A percentile compares a stretch with the other conserved stretches of the same genome.
Conservation (phyloP, 2,113 vertebrate species). For the Psettodes erumei region DNA sequence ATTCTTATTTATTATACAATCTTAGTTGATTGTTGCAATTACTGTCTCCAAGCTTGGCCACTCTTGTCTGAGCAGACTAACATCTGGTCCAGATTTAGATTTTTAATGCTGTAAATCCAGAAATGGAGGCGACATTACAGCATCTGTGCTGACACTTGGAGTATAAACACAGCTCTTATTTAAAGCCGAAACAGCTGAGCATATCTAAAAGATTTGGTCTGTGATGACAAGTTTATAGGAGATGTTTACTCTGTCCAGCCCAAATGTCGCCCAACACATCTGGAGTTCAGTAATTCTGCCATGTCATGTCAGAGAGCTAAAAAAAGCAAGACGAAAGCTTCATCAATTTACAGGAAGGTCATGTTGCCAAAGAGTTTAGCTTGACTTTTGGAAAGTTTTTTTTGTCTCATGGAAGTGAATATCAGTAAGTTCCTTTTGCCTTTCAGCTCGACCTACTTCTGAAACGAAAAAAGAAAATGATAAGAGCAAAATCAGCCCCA, state of each 20-base stretch:
- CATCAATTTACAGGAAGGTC: conserved; percentile 32
- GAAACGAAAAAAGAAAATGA: conserved; percentile 49
- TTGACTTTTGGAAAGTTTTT: conserved; percentile 62
- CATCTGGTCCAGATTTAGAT: neutral
- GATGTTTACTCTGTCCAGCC: neutral
- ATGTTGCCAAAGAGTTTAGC: conserved; percentile 38
- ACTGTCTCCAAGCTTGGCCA: neutral
- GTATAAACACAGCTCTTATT: neutral
- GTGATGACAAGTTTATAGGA: neutral
- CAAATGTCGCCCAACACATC: conserved; percentile 7
- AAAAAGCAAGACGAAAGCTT: neutral
- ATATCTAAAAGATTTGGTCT: neutral
- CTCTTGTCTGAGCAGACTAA: neutral
- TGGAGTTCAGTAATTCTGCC: conserved; percentile 3
- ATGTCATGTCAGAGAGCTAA: neutral
- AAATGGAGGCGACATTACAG: neutral
- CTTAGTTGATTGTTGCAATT: neutral
- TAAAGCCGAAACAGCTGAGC: neutral
- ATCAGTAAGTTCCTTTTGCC: conserved; percentile 57
- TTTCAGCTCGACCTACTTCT: conserved; percentile 70
- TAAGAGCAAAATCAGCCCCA: conserved; percentile 43
- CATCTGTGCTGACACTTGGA: neutral
- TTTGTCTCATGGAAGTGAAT: conserved; percentile 44
- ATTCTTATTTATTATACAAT: neutral
- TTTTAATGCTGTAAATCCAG: neutral